These are phyloP conservation scores for Pseudomyrmex sp. DNA, from an alignment of 1,140 invertebrate genomes.

Conservation along the genomic window DNA sequence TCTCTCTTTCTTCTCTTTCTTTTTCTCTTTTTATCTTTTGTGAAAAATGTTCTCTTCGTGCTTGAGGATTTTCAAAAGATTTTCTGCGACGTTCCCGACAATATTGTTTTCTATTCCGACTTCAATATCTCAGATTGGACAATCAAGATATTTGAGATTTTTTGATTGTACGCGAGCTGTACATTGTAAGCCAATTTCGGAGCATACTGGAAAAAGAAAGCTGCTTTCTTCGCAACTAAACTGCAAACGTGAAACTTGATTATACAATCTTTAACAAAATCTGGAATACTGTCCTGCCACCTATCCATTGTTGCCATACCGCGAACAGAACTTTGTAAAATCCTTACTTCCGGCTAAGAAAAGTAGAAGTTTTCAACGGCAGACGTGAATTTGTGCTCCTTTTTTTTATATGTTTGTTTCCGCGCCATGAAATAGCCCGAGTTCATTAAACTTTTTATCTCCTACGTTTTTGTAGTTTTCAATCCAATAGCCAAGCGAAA, in stretches of 20 bases:
- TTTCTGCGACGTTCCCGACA: constrained; percentile 30
- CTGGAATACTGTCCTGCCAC: constrained; percentile 6
- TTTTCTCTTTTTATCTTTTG: neutral
- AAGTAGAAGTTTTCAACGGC: constrained; percentile 61
- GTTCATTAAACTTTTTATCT: constrained; percentile 74
- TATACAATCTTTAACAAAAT: constrained; percentile 15
- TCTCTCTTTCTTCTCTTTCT: neutral
- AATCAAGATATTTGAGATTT: constrained; percentile 12
- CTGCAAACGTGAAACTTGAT: neutral
- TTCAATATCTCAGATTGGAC: constrained; percentile 31
- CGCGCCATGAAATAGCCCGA: constrained; percentile 25
- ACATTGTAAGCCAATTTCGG: constrained; percentile 32
- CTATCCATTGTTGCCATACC: constrained; percentile 28
- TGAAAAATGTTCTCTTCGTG: constrained; percentile 10
- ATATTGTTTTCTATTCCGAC: constrained; percentile 7
- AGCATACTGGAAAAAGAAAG: neutral
- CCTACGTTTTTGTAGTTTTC: constrained; percentile 67
- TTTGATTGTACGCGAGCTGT: neutral
- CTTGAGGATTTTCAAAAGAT: constrained; percentile 13
- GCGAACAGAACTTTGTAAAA: constrained; percentile 58
- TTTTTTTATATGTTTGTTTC: constrained; percentile 44
- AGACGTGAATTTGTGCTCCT: constrained; percentile 58
- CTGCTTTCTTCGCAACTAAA: neutral
- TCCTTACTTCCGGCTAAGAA: constrained; percentile 51
- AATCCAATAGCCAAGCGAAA: constrained; percentile 32